Base-by-base conservation (phyloP, 2,888 invertebrate species). In the Alloscopus bannaensis region DNA sequence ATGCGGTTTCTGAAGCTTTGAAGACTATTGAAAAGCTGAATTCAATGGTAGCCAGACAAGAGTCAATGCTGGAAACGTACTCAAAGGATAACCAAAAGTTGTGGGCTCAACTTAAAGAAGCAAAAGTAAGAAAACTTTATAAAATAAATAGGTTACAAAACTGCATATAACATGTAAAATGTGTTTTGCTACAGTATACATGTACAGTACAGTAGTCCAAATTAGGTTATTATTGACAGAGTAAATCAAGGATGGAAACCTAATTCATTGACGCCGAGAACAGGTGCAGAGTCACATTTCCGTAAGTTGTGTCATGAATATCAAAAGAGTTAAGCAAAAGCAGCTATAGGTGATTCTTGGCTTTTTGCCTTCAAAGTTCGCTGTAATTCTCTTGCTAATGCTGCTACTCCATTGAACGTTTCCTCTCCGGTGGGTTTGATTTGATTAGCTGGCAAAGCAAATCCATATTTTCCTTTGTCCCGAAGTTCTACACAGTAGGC, bases 401-500 rank as follows among this genome's bases (percentile, higher is more conserved):
- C 86, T 20, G 81, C 81, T 8, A 88, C 82, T 11, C 87, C 87
- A 11, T 86, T 86, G 72, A 86, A 87, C 1, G 87, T 86, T 82
- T 88, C 88, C 70, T 86, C 85, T 8, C 87, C 87, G 0, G 87
- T 86, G n/a, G 86, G 82, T 47, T 86, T 81, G 42, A 90, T 90
- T 60, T 87, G 87, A n/a, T 81, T 85, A 0, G 87, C 86, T 0
- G 90, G 90, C 1, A 90, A 87, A 18, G 89, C 81, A 86, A 90
- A 90, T 0, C 90, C 90, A 80, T 88, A 87, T n/a, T 81, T 75
- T 1, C 90, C 89, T 1, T 87, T 88, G 83, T 90, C 90, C 22
- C 89, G 84, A 8, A 90, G 87, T 85, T 91, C 90, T 13, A 90
- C 86, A 0, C 90, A 89, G 86, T 90, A 90, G 8, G 90, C 86